These are phyloP conservation scores for Eilema caniola DNA, from an alignment of 2,888 invertebrate genomes.

Conservation along the genomic window DNA sequence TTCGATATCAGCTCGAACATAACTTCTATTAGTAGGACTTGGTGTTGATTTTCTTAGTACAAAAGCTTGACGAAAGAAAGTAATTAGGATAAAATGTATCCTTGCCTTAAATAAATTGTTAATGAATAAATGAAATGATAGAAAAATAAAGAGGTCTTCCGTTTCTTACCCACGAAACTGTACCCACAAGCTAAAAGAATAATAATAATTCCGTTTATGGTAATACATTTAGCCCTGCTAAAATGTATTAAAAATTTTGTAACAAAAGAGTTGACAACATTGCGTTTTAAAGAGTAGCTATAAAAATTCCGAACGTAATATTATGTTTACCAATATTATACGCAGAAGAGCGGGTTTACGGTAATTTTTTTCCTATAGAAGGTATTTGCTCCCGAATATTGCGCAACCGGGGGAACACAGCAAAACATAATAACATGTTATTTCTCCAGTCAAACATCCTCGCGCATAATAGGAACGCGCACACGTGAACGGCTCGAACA, in stretches of 20 bases:
- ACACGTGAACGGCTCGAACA: conserved; percentile 65
- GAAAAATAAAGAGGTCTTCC: too few species aligned
- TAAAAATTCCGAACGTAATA: neutral
- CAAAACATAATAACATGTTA: conserved; percentile 36
- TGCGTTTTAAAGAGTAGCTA: neutral
- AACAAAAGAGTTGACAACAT: neutral
- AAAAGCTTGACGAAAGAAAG: neutral
- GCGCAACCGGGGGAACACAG: conserved; percentile 38
- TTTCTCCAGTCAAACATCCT: conserved; percentile 61
- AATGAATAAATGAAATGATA: too few species aligned
- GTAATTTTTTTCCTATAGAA: neutral
- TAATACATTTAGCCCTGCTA: neutral
- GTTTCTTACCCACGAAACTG: too few species aligned
- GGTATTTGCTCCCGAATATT: conserved; percentile 19
- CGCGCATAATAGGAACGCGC: conserved; percentile 64
- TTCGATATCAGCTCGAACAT: neutral
- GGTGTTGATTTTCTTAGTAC: neutral
- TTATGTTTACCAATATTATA: neutral
- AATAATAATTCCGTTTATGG: too few species aligned
- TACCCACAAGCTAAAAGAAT: too few species aligned
- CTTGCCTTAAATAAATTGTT: too few species aligned
- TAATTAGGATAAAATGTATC: neutral
- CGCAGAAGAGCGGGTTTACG: neutral
- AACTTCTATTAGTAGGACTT: neutral
- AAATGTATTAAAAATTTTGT: neutral